Evolutionary conservation across 2,888 invertebrate species (phyloP).

Genomic region (Sesia apiformis): DNA sequence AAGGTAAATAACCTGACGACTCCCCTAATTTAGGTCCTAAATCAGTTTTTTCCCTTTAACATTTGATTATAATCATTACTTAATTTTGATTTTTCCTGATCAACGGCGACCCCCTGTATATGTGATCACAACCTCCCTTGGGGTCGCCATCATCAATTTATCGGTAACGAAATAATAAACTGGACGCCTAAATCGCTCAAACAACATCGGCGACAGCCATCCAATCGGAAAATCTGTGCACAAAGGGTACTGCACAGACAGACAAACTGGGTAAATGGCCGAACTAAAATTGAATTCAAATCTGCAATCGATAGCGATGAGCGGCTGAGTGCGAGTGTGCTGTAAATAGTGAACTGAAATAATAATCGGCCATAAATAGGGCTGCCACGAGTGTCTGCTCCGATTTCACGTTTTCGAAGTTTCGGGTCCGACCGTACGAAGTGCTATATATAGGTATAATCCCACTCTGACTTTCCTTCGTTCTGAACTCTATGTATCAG

Average conservation of each 20-base stretch:
- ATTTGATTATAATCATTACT: too few relatives aligned
- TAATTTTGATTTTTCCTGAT: too few relatives aligned
- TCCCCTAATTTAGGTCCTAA: too few relatives aligned
- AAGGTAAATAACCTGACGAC: too few relatives aligned
- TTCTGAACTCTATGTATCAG: too few relatives aligned
- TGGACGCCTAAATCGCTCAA: neutral
- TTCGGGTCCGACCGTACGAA: too few relatives aligned
- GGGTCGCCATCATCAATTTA: neutral
- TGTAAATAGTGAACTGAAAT: neutral
- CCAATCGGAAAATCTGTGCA: neutral
- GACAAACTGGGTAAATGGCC: neutral
- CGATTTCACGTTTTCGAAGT: too few relatives aligned
- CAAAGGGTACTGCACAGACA: neutral
- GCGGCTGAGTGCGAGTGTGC: neutral
- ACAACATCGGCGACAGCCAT: neutral
- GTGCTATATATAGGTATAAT: too few relatives aligned
- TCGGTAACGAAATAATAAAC: constrained; percentile 1
- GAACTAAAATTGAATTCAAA: neutral
- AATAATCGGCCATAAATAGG: neutral
- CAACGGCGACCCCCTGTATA: too few relatives aligned
- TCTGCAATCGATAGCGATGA: neutral
- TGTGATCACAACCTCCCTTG: too few relatives aligned
- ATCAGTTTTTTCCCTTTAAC: too few relatives aligned
- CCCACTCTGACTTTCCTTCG: too few relatives aligned
- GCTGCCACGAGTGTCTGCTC: neutral